A percentile compares a stretch with the other conserved stretches of the same genome.
Evolutionary conservation across 2,797 vertebrate species (phyloP).

Genomic region (Mustela erminea): DNA sequence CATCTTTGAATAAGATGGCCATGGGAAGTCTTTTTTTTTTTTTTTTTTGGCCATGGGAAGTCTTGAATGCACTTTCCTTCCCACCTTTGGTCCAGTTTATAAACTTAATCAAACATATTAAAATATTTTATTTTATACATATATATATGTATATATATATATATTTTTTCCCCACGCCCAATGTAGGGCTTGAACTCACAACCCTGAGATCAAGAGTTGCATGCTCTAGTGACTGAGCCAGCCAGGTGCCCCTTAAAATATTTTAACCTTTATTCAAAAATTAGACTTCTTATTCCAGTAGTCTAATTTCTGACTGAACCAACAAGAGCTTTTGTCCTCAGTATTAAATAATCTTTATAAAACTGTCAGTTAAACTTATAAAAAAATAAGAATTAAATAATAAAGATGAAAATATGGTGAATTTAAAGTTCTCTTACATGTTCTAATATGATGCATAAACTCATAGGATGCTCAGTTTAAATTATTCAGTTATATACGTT

Average conservation of each 20-base stretch:
- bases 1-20: not conserved
- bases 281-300: not conserved
- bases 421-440: not conserved
- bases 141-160: too few relatives aligned
- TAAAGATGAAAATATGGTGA: not conserved
- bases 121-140: not conserved
- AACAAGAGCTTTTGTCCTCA: not conserved
- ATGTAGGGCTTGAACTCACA: not conserved
- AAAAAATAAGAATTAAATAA: not conserved
- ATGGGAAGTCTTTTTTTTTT: too few relatives aligned
- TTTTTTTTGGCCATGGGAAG: too few relatives aligned
- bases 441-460: not conserved
- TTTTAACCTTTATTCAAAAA: slow-evolving; percentile 12
- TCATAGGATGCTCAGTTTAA: not conserved
- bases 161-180: not conserved
- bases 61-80: too few relatives aligned
- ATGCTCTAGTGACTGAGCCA: not conserved
- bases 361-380: not conserved
- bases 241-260: not conserved
- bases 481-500: not conserved
- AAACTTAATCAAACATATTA: not conserved
- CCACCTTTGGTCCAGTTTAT: not conserved
- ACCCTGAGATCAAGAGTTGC: not conserved
- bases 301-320: not conserved
- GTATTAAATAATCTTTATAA: not conserved